These are phyloP conservation scores for Mola mola DNA, from an alignment of 2,113 vertebrate genomes.

Conservation along the genomic window DNA sequence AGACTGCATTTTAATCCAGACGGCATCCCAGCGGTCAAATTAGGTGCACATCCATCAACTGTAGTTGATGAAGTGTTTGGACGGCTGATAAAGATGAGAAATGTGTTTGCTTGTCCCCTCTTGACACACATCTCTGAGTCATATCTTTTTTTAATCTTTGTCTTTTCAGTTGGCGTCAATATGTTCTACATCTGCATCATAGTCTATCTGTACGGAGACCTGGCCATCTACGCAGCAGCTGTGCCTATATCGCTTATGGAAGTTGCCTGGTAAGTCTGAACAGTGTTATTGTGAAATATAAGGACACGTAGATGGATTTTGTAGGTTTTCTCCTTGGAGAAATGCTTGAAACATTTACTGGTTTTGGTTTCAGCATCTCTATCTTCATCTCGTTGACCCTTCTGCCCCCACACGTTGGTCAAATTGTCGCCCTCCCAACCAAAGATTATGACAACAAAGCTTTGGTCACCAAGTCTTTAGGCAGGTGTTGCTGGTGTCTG, in stretches of 20 bases:
- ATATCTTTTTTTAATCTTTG: background rate
- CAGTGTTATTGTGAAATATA: no score
- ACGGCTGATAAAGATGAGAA: slow-evolving; percentile 35
- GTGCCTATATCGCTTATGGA: slow-evolving; percentile 97
- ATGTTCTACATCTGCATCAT: slow-evolving; percentile 99
- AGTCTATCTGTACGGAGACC: slow-evolving; percentile 95
- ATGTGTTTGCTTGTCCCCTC: slow-evolving; percentile 16
- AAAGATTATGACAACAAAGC: slow-evolving; percentile 55
- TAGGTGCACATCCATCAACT: slow-evolving; percentile 17
- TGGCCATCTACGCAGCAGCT: slow-evolving; percentile 97
- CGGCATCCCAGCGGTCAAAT: background rate
- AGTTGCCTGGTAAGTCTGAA: slow-evolving; percentile 91
- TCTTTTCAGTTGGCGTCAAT: slow-evolving; percentile 92
- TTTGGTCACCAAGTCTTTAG: slow-evolving; percentile 6
- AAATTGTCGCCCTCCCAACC: slow-evolving; percentile 20
- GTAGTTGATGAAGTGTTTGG: slow-evolving; percentile 28
- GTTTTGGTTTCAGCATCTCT: no score
- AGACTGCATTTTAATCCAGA: slow-evolving; percentile 35
- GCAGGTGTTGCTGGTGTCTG: slow-evolving; percentile 8
- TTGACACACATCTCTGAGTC: background rate
- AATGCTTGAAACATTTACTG: no score
- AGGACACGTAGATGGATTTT: background rate
- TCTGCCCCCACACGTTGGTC: background rate
- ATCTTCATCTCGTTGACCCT: slow-evolving; percentile 1
- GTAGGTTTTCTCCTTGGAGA: no score